Conservation (phyloP, 1,140 invertebrate species). For the Hycleus phaleratus region DNA sequence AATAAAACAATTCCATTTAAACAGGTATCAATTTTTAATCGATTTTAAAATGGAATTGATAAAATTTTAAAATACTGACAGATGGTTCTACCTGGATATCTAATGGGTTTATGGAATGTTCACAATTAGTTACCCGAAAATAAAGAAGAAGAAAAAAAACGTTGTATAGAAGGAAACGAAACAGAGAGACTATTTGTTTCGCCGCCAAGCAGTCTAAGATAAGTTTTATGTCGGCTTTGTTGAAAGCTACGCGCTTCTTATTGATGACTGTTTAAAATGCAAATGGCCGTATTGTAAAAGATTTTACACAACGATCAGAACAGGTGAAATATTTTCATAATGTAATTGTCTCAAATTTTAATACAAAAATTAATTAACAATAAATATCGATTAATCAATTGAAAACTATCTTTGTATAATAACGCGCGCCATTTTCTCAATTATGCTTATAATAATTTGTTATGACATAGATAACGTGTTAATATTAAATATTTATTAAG, state of each 20-base stretch:
- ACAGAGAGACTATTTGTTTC: constrained; percentile 14
- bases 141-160: no score
- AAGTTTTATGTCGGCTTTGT: constrained; percentile 12
- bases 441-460: no score
- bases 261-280: constrained; percentile 17
- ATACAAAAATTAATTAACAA: no score
- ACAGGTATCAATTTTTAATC: no score
- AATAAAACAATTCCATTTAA: no score
- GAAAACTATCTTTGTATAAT: no score
- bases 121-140: no score
- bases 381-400: no score
- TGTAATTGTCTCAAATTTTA: constrained; percentile 5
- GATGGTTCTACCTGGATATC: constrained; percentile 14
- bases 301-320: constrained; percentile 11
- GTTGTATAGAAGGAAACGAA: neutral
- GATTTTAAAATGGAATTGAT: no score
- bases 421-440: no score
- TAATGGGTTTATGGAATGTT: constrained; percentile 14
- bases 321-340: constrained; percentile 15
- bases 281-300: constrained; percentile 17
- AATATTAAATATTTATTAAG: no score
- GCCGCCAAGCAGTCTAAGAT: constrained; percentile 17
- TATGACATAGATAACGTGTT: no score
- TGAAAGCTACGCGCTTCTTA: constrained; percentile 11
- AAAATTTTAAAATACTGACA: neutral